Evolutionary conservation across 37 sponge, comb jelly and placozoan genomes (phyloP), one percentile per base, ranked within the genome.

Genomic region (Tethya wilhelma): DNA sequence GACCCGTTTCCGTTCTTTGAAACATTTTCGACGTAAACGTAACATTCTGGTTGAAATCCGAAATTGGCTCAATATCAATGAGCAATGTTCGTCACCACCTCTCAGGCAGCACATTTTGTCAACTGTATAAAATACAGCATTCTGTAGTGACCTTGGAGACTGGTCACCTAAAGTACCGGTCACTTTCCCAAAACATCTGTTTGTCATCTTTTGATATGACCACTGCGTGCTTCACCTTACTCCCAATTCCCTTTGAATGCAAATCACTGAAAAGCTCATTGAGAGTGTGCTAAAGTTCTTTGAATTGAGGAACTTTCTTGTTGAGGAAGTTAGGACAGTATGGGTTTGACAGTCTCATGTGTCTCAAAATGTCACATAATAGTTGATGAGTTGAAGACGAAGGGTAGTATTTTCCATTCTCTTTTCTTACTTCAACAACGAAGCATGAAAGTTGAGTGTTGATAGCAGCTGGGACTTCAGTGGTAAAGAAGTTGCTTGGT

Each of bases 281-380:
- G 66, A 43, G 56, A 34, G 68, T 65, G 53, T 29, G 32, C 8
- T 66, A 53, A 39, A 79, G 60, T 0, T 38, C 42, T 29, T 57
- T 69, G 38, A 80, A 80, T 4, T 71, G 33, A 25, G 34, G 5
- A 30, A 69, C n/a, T 29, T 80, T 55, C 38, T 69, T 80, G 70
- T 80, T 39, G 26, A 80, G 40, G 37, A 80, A 80, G 19, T 68
- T 80, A 23, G 71, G 71, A 8, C 49, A 28, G 2, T 23, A 4
- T 7, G 63, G 63, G 14, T 76, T 57, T 40, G 7, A n/a, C 9
- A 2, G 8, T 38, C 62, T 28, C 43, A 59, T 56, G 28, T 60
- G 41, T 40, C 77, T 57, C 29, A 59, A 43, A 22, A 76, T n/a
- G 26, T 63, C 64, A 59, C 62, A 57, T 14, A 76, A 30, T 7